A percentile compares a stretch with the other conserved stretches of the same genome.
phyloP scores from a whole-genome alignment of 2,113 vertebrate genomes.

The Calidris pygmaea region DNA sequence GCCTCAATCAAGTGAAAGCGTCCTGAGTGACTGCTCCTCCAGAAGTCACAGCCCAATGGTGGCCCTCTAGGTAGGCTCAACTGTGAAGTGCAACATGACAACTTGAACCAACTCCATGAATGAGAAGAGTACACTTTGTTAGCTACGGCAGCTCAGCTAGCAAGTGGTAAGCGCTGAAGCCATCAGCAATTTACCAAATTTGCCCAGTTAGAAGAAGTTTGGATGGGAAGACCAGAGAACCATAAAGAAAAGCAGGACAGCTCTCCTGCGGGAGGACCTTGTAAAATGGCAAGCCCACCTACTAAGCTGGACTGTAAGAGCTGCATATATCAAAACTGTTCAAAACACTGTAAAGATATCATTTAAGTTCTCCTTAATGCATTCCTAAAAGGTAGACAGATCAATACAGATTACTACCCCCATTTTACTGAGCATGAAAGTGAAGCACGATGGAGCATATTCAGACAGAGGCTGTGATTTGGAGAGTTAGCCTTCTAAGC shows the following conservation, averaged over 20 bases:
- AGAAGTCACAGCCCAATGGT: background rate
- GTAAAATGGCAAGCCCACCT: background rate
- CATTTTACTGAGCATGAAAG: background rate
- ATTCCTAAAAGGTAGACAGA: constrained; percentile 8
- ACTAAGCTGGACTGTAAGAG: background rate
- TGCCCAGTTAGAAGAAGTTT: background rate
- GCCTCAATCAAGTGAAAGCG: background rate
- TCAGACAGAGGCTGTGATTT: background rate
- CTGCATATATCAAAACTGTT: background rate
- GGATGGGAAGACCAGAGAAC: background rate
- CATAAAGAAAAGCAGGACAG: background rate
- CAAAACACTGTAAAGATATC: background rate
- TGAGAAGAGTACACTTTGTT: background rate
- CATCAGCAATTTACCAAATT: background rate
- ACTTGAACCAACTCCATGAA: background rate
- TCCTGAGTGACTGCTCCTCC: background rate
- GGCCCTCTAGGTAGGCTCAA: background rate
- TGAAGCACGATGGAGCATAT: background rate
- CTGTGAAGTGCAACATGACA: background rate
- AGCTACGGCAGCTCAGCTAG: background rate
- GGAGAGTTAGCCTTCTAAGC: background rate
- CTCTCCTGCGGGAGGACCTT: background rate
- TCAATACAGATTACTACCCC: constrained; percentile 21
- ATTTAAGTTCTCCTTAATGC: constrained; percentile 25
- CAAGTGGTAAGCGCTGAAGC: background rate